Base-by-base conservation (phyloP, 2,113 vertebrate genomes). In the Cynocephalus volans region DNA sequence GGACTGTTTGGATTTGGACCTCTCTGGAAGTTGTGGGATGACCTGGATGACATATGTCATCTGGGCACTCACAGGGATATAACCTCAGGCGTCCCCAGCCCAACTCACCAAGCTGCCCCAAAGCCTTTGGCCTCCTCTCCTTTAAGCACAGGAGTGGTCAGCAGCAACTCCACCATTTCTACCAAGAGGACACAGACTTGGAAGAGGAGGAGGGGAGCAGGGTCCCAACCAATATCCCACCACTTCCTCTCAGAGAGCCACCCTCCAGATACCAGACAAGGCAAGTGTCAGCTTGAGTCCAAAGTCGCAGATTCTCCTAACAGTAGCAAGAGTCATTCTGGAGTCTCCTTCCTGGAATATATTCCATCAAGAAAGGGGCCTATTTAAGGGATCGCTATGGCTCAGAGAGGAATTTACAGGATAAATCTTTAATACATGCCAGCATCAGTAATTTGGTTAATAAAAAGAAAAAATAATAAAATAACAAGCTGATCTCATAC, bases 401-500 rank as follows among this genome's bases (percentile, higher is more conserved):
- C 88, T 97, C 86, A 60, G 96, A 85, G 50, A 97, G 77, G 91
- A 96, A 82, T 92, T 94, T 94, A 95, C 17, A 58, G 72, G 85
- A 95, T 94, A 97, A 94, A 97, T 94, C 45, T 88, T 64, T 95
- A 94, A 91, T 96, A 89, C 95, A 89, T 82, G 73, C 86, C 67
- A 24, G 77, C 88, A 91, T 94, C 96, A 84, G 88, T 94, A 94
- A 97, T 96, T 93, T 91, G 67, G 50, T 89, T 91, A 96, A 97
- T 98, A 96, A 91, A 97, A 96, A 79, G 72, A 88, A 96, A 54
- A 97, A 97, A 95, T 88, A 95, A 97, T 97, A 90, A 97, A 97
- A 97, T 88, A 93, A 81, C 75, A 96, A 93, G 73, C 72, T 62
- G 86, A 94, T 73, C 56, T 54, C 72, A 64, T 45, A 86, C 23